These are phyloP conservation scores for Teleopsis dalmanni DNA, from an alignment of 1,140 invertebrate genomes.

Conservation along the genomic window DNA sequence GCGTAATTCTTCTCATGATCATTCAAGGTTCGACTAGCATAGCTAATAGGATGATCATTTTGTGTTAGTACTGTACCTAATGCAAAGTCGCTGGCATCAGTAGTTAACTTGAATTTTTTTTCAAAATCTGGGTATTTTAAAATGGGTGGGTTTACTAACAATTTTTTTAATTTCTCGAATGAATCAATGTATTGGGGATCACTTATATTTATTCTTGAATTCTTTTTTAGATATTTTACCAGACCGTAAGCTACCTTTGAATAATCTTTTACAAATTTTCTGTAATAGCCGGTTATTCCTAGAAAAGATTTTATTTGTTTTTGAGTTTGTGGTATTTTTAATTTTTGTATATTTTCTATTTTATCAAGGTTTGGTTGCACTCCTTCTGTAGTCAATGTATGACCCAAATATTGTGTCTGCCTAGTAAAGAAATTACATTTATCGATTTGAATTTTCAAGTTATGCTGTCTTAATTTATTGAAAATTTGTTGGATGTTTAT, in stretches of 20 bases:
- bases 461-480: not conserved
- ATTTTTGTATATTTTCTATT: not conserved
- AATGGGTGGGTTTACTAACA: conserved; percentile 3
- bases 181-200: conserved; percentile 2
- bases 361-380: not conserved
- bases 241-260: not conserved
- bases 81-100: conserved; percentile 11
- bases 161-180: conserved; percentile 10
- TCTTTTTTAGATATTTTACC: conserved; percentile 8
- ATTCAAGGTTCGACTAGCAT: conserved; percentile 39
- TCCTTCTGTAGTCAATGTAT: not conserved
- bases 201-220: not conserved
- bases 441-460: conserved; percentile 44
- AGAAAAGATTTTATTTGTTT: conserved; percentile 1
- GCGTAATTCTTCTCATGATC: conserved; percentile 40
- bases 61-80: conserved; percentile 19
- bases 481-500: conserved; percentile 1
- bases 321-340: not conserved
- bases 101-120: conserved; percentile 6
- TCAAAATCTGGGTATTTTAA: conserved; percentile 4
- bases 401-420: conserved; percentile 9
- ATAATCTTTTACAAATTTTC: not conserved
- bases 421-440: conserved; percentile 46
- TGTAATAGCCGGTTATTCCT: not conserved
- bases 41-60: conserved; percentile 24